These are phyloP conservation scores for Arvicanthis niloticus DNA, from an alignment of 2,113 vertebrate species.

Conservation along the genomic window DNA sequence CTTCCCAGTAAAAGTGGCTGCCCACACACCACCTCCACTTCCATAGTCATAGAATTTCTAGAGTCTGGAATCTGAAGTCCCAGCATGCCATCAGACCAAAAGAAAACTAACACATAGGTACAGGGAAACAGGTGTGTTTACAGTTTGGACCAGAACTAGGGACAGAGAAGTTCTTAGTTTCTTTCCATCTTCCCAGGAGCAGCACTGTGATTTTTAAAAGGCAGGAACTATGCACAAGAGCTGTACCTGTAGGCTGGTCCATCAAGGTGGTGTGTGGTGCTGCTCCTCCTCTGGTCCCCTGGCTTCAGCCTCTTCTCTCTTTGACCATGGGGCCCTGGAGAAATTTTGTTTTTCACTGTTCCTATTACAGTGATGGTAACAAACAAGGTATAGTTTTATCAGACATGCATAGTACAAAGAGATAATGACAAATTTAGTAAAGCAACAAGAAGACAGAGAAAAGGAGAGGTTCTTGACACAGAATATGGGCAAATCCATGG, in stretches of 20 bases:
- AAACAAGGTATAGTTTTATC: not conserved
- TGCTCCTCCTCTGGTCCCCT: not conserved
- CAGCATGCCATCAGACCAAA: not conserved
- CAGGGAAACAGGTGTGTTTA: not conserved
- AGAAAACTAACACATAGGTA: not conserved
- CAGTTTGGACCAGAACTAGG: not conserved
- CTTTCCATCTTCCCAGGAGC: not conserved
- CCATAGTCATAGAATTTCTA: not conserved
- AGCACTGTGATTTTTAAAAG: not conserved
- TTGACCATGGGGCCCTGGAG: not conserved
- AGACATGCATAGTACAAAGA: not conserved
- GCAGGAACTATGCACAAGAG: not conserved
- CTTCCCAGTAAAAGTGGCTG: not conserved
- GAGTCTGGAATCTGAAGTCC: not conserved
- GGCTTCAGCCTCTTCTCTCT: not conserved
- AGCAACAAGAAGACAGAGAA: not conserved
- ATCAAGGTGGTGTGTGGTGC: not conserved
- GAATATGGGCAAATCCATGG: not conserved
- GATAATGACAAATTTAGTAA: not conserved
- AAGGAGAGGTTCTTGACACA: no score
- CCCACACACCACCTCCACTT: not conserved
- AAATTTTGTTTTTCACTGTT: not conserved
- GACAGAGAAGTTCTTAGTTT: not conserved
- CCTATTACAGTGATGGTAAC: not conserved
- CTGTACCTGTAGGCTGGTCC: not conserved